Base-by-base conservation (phyloP, 2,888 invertebrate species). In the Acleris cristana region DNA sequence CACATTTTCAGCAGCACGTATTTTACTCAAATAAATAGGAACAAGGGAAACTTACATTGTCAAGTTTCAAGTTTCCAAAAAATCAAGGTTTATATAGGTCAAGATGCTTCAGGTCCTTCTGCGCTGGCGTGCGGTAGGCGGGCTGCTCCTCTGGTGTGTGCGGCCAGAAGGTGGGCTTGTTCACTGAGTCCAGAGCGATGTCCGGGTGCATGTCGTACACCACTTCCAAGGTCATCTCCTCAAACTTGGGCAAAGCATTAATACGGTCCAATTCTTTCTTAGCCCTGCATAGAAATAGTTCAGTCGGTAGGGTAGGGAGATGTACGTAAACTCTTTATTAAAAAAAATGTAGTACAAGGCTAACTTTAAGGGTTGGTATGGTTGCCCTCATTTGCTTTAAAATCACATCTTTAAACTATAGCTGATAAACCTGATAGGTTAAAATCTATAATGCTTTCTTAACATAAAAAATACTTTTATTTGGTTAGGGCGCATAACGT, bases 171-270 rank as follows among this genome's bases (percentile, higher is more conserved):
- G 87, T 75, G 0, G 90, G 92, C 10, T 69, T 83, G 0, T 84
- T 83, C 0, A 92, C 86, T 1, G 83, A 79, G 65, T 90, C 85
- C 2, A 90, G 1, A 0, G 87, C 83, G 0, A 65, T 2, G 0
- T 83, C 70, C 0, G 90, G 89, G 66, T 75, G 85, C 75, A 87
- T 66, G 7, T 89, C 86, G 10, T 72, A 71, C 49, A 72, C 79
- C 81, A 83, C 87, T 71, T 92, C 92, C 86, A 90, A 76, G 0
- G 90, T 90, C 76, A 89, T 88, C 0, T 85, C 84, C 34, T 90
- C 88, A 55, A 82, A 84, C 56, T 78, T 80, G 0, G 92, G 92
- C 26, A 91, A 73, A 18, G 86, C 79, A 21, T 81, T 81, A 10
- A 92, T 77, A 73, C 73, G 78, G 3, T 72, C 69, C 12, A 91